Base-by-base conservation (phyloP, 2,797 vertebrate genomes). In the Chromis chromis region DNA sequence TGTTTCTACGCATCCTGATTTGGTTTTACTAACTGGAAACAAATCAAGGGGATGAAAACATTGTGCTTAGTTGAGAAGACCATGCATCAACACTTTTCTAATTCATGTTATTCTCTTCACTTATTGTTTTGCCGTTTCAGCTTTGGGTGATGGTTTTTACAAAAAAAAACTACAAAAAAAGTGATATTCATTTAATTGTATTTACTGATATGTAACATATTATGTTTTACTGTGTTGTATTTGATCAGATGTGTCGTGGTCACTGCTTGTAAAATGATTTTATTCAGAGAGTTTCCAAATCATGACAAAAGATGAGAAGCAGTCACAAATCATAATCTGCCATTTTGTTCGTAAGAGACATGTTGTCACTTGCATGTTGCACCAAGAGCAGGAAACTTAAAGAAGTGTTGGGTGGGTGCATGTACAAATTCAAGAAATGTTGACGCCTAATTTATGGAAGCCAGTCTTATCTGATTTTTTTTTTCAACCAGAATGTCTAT, bases 11-110 rank as follows among this genome's bases (percentile, higher is more conserved):
- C 89, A 79, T 86, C 88, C 85, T 79, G 82, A 70, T 83, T 83
- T 75, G 84, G 88, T 92, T 92, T 85, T 84, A 93, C 86, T 93
- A 93, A 94, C 90, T 86, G 86, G 86, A 92, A 85, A 77, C 78
- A 85, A 85, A 83, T 82, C 42, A 71, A 76, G 70, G 75, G 79
- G 75, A 74, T 79, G 65, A 75, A 82, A 85, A 86, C n/a, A 4
- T 76, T 63, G 83, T 64, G 74, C 76, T 87, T 83, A 76, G 73
- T 87, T 67, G 65, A 83, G 67, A 67, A 68, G 59, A 74, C 24
- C 78, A 8, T 63, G 57, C 78, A 76, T 76, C 70, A 46, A 79
- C 10, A 65, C 21, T 86, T 88, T 85, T 89, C 77, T 78, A 86
- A 64, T 84, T 84, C 68, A 55, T 63, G 62, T 83, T 84, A 60